These are phyloP conservation scores for Nezara viridula DNA, from an alignment of 2,888 invertebrate genomes.

Conservation along the genomic window DNA sequence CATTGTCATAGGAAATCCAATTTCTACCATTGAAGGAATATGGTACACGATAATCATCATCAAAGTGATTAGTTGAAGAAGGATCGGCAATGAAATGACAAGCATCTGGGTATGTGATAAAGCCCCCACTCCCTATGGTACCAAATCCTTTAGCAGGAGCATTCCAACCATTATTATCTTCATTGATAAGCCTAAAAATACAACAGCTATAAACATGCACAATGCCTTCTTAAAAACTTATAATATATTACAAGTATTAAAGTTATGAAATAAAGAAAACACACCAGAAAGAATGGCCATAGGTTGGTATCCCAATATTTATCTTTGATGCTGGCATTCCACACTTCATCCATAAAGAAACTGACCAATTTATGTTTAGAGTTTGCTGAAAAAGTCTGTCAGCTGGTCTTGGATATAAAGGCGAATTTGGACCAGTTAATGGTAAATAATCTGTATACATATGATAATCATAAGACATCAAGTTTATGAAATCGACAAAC, in stretches of 20 bases:
- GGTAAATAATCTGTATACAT: conserved; percentile 82
- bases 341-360: conserved; percentile 80
- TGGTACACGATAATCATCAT: conserved; percentile 81
- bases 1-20: conserved; percentile 89
- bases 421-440: conserved; percentile 87
- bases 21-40: conserved; percentile 79
- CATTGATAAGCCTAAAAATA: conserved; percentile 75
- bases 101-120: conserved; percentile 78
- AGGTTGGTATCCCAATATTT: conserved; percentile 88
- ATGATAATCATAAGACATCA: conserved; percentile 95
- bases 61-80: conserved; percentile 75
- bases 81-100: conserved; percentile 76
- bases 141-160: conserved; percentile 82
- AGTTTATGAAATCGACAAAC: conserved; percentile 84
- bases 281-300: conserved; percentile 84
- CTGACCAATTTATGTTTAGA: conserved; percentile 86
- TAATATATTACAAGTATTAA: not conserved
- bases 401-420: conserved; percentile 75
- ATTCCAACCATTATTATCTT: conserved; percentile 75
- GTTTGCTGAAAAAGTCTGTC: conserved; percentile 78
- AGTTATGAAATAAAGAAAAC: not conserved
- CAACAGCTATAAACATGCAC: not conserved
- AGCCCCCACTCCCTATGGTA: conserved; percentile 77
- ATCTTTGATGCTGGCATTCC: conserved; percentile 85
- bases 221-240: not conserved